phyloP scores from a whole-genome alignment of 2,888 invertebrate genomes.

The Chalcosyrphus nemorum region DNA sequence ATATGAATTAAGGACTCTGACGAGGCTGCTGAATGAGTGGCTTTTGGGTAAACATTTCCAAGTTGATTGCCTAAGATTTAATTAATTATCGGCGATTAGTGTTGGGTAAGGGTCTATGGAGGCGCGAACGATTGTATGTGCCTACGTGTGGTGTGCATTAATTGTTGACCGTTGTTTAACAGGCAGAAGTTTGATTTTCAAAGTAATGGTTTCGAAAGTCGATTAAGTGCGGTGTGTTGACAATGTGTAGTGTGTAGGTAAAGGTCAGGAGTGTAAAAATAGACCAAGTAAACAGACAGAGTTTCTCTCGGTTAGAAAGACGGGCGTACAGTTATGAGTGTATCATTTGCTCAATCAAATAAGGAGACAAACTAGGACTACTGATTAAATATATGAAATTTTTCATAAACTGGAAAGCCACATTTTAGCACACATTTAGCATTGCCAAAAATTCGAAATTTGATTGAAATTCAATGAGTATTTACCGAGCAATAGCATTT shows the following conservation, averaged over 20 bases:
- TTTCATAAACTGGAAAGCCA: too few relatives aligned
- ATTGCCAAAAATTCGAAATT: too few relatives aligned
- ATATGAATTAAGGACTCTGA: slow-evolving; percentile 60
- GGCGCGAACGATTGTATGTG: neutral
- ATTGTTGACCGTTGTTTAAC: slow-evolving; percentile 11
- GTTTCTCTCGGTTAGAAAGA: too few relatives aligned
- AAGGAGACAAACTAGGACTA: too few relatives aligned
- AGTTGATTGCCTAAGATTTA: slow-evolving; percentile 57
- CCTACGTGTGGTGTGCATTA: slow-evolving; percentile 9
- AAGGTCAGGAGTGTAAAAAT: neutral
- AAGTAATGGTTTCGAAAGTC: neutral
- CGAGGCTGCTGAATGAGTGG: neutral
- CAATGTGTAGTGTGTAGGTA: neutral
- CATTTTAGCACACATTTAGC: too few relatives aligned
- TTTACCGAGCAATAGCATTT: too few relatives aligned
- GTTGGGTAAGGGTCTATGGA: slow-evolving; percentile 1
- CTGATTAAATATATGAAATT: too few relatives aligned
- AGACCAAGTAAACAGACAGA: too few relatives aligned
- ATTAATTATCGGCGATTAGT: slow-evolving; percentile 50
- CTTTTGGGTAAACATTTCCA: slow-evolving; percentile 22
- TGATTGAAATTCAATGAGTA: too few relatives aligned
- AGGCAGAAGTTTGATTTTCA: neutral
- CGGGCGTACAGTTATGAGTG: too few relatives aligned
- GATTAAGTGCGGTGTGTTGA: neutral
- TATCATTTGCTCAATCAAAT: too few relatives aligned